phyloP scores from a whole-genome alignment of 2,113 vertebrate genomes.

The Pygoscelis adeliae region DNA sequence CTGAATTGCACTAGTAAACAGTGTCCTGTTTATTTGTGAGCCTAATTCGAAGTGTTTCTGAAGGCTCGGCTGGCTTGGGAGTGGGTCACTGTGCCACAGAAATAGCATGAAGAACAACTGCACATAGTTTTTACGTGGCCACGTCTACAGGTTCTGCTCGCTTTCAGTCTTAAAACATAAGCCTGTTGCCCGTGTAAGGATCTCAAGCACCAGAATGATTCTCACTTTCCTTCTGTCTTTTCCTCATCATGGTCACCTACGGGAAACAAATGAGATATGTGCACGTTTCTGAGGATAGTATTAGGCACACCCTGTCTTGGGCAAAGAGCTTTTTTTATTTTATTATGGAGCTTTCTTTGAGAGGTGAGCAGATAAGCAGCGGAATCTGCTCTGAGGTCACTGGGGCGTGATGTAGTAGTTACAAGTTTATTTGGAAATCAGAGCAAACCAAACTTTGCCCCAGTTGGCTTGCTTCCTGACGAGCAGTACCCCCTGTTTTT shows the following conservation, averaged over 20 bases:
- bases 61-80: background rate
- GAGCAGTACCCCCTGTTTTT: background rate
- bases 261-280: background rate
- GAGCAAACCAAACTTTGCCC: background rate
- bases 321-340: background rate
- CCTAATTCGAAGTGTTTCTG: background rate
- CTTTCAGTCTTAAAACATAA: background rate
- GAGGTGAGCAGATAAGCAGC: background rate
- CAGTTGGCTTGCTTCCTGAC: background rate
- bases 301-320: background rate
- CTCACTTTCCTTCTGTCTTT: background rate
- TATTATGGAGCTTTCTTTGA: background rate
- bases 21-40: background rate
- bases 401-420: accelerated
- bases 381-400: background rate
- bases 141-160: accelerated
- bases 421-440: background rate
- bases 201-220: background rate
- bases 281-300: accelerated
- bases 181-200: background rate
- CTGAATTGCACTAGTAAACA: background rate
- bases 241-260: background rate
- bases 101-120: background rate
- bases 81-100: background rate
- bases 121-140: accelerated